These are phyloP conservation scores for Caenorhabditis inopinata DNA, from an alignment of 1,140 invertebrate genomes.

Conservation along the genomic window DNA sequence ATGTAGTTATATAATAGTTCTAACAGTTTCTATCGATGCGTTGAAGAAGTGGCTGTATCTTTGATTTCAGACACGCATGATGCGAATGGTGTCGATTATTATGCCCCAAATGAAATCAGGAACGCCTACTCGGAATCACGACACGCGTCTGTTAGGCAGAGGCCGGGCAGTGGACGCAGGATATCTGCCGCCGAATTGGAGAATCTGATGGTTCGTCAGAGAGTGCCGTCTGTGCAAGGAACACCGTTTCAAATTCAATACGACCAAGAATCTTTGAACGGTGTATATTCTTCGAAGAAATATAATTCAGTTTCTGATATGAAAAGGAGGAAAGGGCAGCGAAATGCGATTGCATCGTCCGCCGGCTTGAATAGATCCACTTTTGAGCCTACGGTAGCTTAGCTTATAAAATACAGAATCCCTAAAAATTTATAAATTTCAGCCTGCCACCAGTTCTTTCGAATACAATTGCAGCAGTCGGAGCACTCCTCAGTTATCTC, in stretches of 20 bases:
- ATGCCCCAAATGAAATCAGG: constrained; percentile 38
- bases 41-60: too few relatives aligned
- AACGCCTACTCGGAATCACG: constrained; percentile 42
- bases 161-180: constrained; percentile 77
- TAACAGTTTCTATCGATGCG: too few relatives aligned
- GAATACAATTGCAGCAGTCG: constrained; percentile 29
- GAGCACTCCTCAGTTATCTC: constrained; percentile 7
- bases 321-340: constrained; percentile 76
- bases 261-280: constrained; percentile 35
- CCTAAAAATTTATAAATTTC: too few relatives aligned
- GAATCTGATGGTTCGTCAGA: constrained; percentile 82
- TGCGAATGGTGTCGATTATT: constrained; percentile 42
- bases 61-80: constrained; percentile 33
- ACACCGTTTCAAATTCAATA: constrained; percentile 34
- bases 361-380: constrained; percentile 19
- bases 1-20: too few relatives aligned
- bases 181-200: constrained; percentile 85
- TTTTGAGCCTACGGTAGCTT: background rate
- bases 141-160: constrained; percentile 78
- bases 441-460: background rate
- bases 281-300: constrained; percentile 70
- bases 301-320: constrained; percentile 92
- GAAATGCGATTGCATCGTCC: constrained; percentile 46
- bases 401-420: too few relatives aligned
- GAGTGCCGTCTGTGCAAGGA: constrained; percentile 60